Evolutionary conservation across 2,797 vertebrate genomes (phyloP).

Genomic region (Sebastes iracundus): DNA sequence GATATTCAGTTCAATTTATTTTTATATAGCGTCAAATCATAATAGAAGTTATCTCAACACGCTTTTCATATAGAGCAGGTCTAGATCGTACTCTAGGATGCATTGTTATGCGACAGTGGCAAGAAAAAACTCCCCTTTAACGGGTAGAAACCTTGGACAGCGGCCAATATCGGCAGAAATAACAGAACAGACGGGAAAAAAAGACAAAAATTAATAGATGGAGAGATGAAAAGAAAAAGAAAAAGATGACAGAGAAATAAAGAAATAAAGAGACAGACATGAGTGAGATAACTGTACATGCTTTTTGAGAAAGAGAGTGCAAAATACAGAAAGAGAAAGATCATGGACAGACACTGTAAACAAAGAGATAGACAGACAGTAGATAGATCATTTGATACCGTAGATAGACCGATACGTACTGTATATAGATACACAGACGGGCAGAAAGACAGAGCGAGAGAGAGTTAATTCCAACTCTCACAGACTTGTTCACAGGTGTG

Average conservation of each 20-base stretch:
- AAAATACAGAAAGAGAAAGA: background rate
- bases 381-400: background rate
- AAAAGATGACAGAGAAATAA: background rate
- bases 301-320: background rate
- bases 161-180: too few relatives aligned
- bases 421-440: background rate
- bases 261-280: background rate
- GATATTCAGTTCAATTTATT: too few relatives aligned
- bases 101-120: too few relatives aligned
- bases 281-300: background rate
- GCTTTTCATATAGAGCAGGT: too few relatives aligned
- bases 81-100: too few relatives aligned
- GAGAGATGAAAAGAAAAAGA: background rate
- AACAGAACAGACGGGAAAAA: too few relatives aligned
- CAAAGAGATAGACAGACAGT: background rate
- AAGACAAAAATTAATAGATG: too few relatives aligned
- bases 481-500: conserved; percentile 77
- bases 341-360: background rate
- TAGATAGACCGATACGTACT: background rate
- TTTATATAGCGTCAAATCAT: too few relatives aligned
- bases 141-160: too few relatives aligned
- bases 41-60: too few relatives aligned
- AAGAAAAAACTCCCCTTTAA: too few relatives aligned
- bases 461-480: conserved; percentile 51
- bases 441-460: background rate